These are phyloP conservation scores for Dendropsophus ebraccatus DNA, from an alignment of 2,113 vertebrate genomes.

Conservation along the genomic window DNA sequence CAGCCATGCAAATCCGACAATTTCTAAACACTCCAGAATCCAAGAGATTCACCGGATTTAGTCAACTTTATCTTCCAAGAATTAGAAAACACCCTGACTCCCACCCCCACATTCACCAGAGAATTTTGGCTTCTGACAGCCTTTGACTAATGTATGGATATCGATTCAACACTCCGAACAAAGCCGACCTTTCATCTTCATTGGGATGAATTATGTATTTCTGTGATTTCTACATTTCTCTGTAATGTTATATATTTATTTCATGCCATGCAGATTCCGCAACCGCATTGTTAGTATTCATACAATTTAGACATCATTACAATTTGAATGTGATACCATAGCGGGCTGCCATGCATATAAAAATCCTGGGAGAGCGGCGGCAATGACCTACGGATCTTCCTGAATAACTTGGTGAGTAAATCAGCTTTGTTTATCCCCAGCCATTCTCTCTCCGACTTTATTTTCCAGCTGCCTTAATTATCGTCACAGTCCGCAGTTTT, in stretches of 20 bases:
- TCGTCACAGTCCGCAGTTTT: slow-evolving; percentile 30
- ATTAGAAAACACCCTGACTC: background rate
- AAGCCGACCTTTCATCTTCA: slow-evolving; percentile 45
- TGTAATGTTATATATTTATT: slow-evolving; percentile 58
- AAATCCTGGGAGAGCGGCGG: slow-evolving; percentile 25
- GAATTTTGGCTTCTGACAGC: background rate
- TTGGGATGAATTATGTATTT: slow-evolving; percentile 57
- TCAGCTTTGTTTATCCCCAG: slow-evolving; percentile 54
- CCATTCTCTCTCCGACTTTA: slow-evolving; percentile 12
- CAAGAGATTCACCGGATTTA: background rate
- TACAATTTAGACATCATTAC: slow-evolving; percentile 58
- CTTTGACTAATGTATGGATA: slow-evolving; percentile 50
- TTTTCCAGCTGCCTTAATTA: slow-evolving; percentile 55
- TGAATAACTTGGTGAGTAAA: slow-evolving; percentile 46
- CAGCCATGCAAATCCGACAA: background rate
- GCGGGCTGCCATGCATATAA: slow-evolving; percentile 40
- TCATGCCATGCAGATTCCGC: slow-evolving; percentile 35
- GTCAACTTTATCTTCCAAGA: slow-evolving; percentile 5
- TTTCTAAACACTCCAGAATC: background rate
- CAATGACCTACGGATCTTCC: slow-evolving; percentile 20
- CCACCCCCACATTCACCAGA: slow-evolving; percentile 1
- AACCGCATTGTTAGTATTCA: slow-evolving; percentile 55
- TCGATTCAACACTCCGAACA: slow-evolving; percentile 44
- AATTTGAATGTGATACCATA: slow-evolving; percentile 50
- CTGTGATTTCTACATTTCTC: slow-evolving; percentile 52